Evolutionary conservation across 2,888 invertebrate genomes (phyloP).

Genomic region (Byasa hedistus): DNA sequence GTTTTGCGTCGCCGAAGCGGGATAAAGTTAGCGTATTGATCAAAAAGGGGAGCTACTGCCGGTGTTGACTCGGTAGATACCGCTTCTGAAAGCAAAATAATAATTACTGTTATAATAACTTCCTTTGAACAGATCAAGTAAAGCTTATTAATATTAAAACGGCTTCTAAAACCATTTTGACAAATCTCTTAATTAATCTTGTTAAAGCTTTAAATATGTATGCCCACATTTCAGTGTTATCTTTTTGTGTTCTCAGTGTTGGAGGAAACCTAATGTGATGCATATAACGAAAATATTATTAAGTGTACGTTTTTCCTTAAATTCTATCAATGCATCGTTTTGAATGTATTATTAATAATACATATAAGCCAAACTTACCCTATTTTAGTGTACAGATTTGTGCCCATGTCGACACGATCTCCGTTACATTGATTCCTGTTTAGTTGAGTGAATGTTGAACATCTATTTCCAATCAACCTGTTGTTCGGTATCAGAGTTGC

Average conservation of each 20-base stretch:
- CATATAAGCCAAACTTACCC: slow-evolving; percentile 44
- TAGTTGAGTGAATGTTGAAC: slow-evolving; percentile 42
- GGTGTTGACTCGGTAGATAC: slow-evolving; percentile 56
- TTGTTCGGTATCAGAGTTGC: slow-evolving; percentile 44
- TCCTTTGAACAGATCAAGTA: slow-evolving; percentile 20
- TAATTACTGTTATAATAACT: slow-evolving; percentile 20
- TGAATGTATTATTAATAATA: not conserved
- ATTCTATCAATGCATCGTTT: too few species aligned
- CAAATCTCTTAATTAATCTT: not conserved
- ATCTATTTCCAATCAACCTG: slow-evolving; percentile 44
- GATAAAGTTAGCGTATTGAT: slow-evolving; percentile 13
- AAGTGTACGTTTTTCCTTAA: too few species aligned
- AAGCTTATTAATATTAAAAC: not conserved
- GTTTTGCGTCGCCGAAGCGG: not conserved
- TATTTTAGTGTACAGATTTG: slow-evolving; percentile 42
- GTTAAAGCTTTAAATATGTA: not conserved
- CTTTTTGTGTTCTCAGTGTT: not conserved
- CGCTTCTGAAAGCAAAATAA: slow-evolving; percentile 45
- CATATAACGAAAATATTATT: too few species aligned
- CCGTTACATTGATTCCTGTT: slow-evolving; percentile 48
- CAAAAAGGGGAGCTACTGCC: slow-evolving; percentile 47
- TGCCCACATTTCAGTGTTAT: not conserved
- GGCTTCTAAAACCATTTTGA: not conserved
- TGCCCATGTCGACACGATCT: slow-evolving; percentile 45
- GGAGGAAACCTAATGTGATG: too few species aligned